These are phyloP conservation scores for Hafferia zeledoni DNA, from an alignment of 2,797 vertebrate genomes.

Conservation along the genomic window DNA sequence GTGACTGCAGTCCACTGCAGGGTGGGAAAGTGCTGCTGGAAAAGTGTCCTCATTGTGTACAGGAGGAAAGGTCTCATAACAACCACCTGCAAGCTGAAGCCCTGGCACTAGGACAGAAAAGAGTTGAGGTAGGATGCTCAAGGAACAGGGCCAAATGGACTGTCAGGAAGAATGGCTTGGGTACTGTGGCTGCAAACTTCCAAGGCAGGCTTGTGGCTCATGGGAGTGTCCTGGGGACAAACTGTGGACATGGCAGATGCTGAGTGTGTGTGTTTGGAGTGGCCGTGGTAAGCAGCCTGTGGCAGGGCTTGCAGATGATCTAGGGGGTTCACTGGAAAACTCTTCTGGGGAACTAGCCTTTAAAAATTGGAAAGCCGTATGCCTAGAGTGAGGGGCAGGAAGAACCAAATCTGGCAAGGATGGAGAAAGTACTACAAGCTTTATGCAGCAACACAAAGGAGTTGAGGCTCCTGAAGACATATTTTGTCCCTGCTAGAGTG, in stretches of 20 bases:
- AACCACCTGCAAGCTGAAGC: background rate
- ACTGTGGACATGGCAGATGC: background rate
- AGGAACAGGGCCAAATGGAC: background rate
- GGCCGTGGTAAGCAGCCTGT: background rate
- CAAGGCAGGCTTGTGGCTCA: background rate
- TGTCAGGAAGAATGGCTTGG: background rate
- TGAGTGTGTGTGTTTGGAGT: background rate
- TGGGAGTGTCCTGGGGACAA: background rate
- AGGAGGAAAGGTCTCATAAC: background rate
- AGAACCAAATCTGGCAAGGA: background rate
- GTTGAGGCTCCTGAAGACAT: background rate
- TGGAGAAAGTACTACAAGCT: background rate
- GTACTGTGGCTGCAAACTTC: background rate
- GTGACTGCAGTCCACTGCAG: background rate
- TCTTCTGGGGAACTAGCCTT: background rate
- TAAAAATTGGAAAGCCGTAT: background rate
- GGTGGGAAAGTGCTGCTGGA: background rate
- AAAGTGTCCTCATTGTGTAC: background rate
- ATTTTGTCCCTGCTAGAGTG: background rate
- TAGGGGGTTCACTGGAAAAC: background rate
- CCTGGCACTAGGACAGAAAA: background rate
- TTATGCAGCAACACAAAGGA: accelerated
- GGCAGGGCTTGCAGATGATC: background rate
- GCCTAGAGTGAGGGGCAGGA: background rate
- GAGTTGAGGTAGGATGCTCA: background rate